Conservation (phyloP, 1,140 invertebrate genomes). For the Cotesia typhae region DNA sequence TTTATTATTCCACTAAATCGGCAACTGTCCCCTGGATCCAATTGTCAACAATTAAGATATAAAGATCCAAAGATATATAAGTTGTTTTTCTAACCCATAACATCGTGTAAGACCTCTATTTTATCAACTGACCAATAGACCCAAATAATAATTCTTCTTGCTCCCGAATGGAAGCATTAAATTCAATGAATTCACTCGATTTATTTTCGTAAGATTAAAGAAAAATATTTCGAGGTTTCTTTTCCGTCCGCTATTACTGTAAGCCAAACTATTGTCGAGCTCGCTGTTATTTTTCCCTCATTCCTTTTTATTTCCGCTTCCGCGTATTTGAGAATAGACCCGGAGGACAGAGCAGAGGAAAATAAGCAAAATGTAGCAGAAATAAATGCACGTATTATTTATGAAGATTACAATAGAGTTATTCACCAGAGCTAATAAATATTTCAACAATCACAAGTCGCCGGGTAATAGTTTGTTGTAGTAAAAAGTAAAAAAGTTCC, state of each 20-base stretch:
- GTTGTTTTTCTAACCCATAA: too few species aligned
- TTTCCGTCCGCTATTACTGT: background rate
- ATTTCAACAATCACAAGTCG: slow-evolving; percentile 13
- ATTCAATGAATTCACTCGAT: too few species aligned
- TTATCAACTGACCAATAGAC: too few species aligned
- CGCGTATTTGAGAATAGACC: background rate
- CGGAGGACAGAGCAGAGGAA: background rate
- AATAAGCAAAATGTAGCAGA: background rate
- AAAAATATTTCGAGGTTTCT: slow-evolving; percentile 9
- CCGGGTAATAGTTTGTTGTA: background rate
- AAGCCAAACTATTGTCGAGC: too few species aligned
- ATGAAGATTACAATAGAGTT: slow-evolving; percentile 6
- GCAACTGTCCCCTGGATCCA: too few species aligned
- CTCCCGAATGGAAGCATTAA: too few species aligned
- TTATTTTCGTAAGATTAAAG: too few species aligned
- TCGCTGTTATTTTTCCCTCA: background rate
- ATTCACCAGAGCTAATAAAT: slow-evolving; percentile 6
- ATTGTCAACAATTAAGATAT: too few species aligned
- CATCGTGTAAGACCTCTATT: too few species aligned
- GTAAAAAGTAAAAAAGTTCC: background rate
- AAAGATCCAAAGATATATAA: too few species aligned
- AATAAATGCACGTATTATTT: slow-evolving; percentile 13
- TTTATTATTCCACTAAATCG: too few species aligned
- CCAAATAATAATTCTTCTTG: too few species aligned
- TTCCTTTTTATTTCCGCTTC: background rate